Conservation (phyloP, 2,888 invertebrate species). For the Mechanitis messenoides region DNA sequence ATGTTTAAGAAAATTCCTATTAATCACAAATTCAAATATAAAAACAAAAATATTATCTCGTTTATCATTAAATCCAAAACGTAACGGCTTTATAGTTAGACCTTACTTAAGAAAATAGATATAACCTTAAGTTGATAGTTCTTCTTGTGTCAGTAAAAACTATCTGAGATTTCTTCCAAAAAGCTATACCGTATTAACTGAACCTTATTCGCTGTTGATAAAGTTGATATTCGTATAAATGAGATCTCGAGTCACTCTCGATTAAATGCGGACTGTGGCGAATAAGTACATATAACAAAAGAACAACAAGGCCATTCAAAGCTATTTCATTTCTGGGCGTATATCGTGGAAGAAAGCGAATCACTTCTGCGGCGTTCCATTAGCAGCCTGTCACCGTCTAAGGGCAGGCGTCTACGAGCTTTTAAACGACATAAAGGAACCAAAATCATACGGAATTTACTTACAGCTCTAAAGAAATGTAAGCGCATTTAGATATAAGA, state of each 20-base stretch:
- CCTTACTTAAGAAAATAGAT: conserved; percentile 3
- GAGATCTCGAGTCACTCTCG: conserved; percentile 23
- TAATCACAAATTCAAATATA: too few relatives aligned
- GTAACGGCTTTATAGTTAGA: conserved; percentile 3
- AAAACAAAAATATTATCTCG: neutral
- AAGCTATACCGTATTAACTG: neutral
- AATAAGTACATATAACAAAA: conserved; percentile 40
- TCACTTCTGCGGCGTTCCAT: conserved; percentile 62
- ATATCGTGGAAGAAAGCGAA: conserved; percentile 47
- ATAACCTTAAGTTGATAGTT: conserved; percentile 5
- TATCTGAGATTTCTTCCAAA: conserved; percentile 6
- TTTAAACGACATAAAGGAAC: too few relatives aligned
- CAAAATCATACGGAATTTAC: too few relatives aligned
- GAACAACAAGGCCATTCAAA: conserved; percentile 35
- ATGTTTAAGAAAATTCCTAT: too few relatives aligned
- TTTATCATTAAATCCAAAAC: neutral
- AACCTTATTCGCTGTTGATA: conserved; percentile 8
- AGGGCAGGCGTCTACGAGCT: neutral
- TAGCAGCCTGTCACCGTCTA: conserved; percentile 60
- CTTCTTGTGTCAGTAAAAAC: conserved; percentile 6
- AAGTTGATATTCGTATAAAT: conserved; percentile 9
- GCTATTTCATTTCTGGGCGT: conserved; percentile 52
- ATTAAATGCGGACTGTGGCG: conserved; percentile 29
- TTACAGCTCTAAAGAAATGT: too few relatives aligned
- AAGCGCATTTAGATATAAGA: too few relatives aligned